phyloP scores from a whole-genome alignment of 2,113 vertebrate genomes.

The Phalacrocorax carbo region DNA sequence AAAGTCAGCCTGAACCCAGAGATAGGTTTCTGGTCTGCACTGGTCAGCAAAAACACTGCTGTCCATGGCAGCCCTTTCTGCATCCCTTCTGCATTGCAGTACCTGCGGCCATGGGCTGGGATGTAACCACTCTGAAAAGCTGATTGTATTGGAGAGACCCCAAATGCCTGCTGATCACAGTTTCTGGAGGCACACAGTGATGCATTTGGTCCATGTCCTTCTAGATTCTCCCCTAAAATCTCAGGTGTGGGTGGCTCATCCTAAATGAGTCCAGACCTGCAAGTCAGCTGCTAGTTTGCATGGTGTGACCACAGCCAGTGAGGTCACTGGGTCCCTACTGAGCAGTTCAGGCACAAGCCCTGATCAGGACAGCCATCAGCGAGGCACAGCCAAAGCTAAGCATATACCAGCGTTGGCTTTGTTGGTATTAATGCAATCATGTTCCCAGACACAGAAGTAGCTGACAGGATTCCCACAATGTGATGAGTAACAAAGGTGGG shows the following conservation, averaged over 20 bases:
- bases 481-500: background rate
- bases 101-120: background rate
- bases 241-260: background rate
- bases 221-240: background rate
- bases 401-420: background rate
- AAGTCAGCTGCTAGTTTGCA: background rate
- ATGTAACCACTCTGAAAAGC: rapidly evolving
- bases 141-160: background rate
- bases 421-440: background rate
- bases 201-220: background rate
- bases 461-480: background rate
- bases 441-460: background rate
- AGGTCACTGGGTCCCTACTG: background rate
- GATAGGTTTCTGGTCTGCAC: rapidly evolving
- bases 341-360: background rate
- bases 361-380: background rate
- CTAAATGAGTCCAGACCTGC: background rate
- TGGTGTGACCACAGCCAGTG: background rate
- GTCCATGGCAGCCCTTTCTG: background rate
- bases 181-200: background rate
- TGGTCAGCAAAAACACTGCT: background rate
- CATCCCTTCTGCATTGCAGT: background rate
- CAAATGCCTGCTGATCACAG: rapidly evolving
- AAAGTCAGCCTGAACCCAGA: background rate
- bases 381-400: background rate